Percentiles rank a stretch among this genome's conserved stretches.
phyloP scores from a whole-genome alignment of 2,113 vertebrate genomes.

The Promerops cafer region DNA sequence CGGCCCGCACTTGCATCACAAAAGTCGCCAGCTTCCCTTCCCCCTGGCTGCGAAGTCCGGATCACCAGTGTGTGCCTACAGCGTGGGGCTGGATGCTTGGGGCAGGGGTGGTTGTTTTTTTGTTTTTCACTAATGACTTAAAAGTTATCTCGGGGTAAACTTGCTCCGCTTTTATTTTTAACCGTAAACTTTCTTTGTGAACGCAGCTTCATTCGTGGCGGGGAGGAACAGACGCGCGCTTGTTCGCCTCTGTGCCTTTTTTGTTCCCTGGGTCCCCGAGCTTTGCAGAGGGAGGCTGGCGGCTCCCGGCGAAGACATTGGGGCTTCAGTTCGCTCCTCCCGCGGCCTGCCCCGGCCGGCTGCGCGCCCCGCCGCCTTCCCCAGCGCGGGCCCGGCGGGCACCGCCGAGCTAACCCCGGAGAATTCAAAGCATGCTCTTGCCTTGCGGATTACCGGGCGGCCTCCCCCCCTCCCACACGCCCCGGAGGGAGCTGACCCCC shows the following conservation, averaged over 20 bases:
- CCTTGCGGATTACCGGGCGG: not conserved
- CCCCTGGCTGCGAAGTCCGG: not conserved
- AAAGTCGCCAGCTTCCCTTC: not conserved
- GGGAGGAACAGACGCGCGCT: conserved; percentile 27
- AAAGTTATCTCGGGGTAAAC: conserved; percentile 20
- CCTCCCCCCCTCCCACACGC: not conserved
- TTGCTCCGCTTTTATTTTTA: conserved; percentile 34
- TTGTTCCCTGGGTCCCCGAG: conserved; percentile 38
- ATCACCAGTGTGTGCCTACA: not conserved
- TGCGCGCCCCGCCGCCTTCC: not conserved
- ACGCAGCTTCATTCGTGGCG: not conserved
- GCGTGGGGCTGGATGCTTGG: not conserved
- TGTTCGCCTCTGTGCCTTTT: conserved; percentile 44
- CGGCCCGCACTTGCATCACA: not conserved
- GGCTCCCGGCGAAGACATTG: conserved; percentile 3
- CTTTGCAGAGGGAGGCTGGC: conserved; percentile 14
- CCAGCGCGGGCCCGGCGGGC: not conserved
- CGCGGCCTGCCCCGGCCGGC: not conserved
- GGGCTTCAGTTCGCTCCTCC: conserved; percentile 36
- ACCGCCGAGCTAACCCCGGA: not conserved
- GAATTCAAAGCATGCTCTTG: conserved; percentile 10
- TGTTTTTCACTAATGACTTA: not conserved
- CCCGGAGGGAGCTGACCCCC: conserved; percentile 70
- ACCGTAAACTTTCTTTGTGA: conserved; percentile 42
- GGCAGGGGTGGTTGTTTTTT: not conserved